Conservation (phyloP, 2,888 invertebrate genomes). For the Pyralis farinalis region DNA sequence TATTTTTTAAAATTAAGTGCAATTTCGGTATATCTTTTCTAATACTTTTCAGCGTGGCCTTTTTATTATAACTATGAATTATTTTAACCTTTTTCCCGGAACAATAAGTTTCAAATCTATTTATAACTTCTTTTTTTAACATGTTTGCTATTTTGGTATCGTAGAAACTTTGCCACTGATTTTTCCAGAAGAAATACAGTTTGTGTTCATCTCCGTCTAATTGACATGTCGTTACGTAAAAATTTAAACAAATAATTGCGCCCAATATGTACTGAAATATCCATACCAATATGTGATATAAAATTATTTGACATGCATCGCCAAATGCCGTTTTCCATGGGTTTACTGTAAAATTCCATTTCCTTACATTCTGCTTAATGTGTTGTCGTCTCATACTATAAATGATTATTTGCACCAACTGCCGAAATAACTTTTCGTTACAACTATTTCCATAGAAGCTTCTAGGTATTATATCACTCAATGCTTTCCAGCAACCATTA, state of each 20-base stretch:
- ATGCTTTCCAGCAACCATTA: conserved; percentile 36
- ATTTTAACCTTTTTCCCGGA: conserved; percentile 42
- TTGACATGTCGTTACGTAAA: conserved; percentile 68
- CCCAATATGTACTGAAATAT: conserved; percentile 52
- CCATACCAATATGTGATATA: conserved; percentile 45
- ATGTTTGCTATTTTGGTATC: conserved; percentile 55
- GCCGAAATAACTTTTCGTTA: conserved; percentile 54
- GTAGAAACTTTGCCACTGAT: conserved; percentile 69
- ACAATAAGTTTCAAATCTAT: conserved; percentile 42
- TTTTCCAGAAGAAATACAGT: conserved; percentile 64
- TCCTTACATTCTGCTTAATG: conserved; percentile 34
- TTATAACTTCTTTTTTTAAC: conserved; percentile 44
- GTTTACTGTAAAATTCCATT: conserved; percentile 47
- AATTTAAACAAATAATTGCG: conserved; percentile 60
- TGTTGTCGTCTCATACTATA: conserved; percentile 66
- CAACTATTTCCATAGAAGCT: conserved; percentile 46
- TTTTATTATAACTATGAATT: conserved; percentile 32
- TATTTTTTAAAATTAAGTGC: conserved; percentile 56
- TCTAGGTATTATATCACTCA: conserved; percentile 52
- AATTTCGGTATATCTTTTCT: conserved; percentile 59
- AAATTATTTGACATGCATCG: conserved; percentile 21
- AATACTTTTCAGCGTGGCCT: conserved; percentile 33
- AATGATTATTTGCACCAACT: conserved; percentile 39
- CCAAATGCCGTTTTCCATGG: conserved; percentile 42
- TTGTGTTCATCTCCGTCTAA: conserved; percentile 63